These are phyloP conservation scores for Sinocyclocheilus grahami DNA, from an alignment of 2,113 vertebrate species.

Conservation along the genomic window DNA sequence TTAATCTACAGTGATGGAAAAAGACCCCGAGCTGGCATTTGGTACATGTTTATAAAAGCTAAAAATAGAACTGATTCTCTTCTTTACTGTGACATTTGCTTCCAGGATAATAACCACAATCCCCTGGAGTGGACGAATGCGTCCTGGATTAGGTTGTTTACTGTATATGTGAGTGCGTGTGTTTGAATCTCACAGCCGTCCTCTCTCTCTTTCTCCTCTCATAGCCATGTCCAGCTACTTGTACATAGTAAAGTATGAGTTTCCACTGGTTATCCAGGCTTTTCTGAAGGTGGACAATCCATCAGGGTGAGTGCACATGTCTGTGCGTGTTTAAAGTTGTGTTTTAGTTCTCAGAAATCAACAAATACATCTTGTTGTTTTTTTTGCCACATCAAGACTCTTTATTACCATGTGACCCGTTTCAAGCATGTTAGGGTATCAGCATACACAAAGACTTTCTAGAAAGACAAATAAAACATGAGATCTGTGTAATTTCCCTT, in stretches of 20 bases:
- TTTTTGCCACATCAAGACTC: not conserved
- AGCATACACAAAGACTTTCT: not conserved
- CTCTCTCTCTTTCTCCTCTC: constrained; percentile 37
- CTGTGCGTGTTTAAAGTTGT: not conserved
- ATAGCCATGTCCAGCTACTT: constrained; percentile 97
- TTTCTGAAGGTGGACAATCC: constrained; percentile 74
- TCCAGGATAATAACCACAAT: constrained; percentile 39
- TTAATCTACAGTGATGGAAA: constrained; percentile 37
- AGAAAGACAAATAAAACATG: not conserved
- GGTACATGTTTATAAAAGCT: constrained; percentile 24
- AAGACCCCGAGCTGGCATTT: constrained; percentile 6
- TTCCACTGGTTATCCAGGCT: constrained; percentile 90
- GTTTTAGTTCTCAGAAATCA: not conserved
- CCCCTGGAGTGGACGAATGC: not conserved
- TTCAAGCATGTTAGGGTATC: not conserved
- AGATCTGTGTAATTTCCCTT: not conserved
- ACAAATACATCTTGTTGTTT: not conserved
- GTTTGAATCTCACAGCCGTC: not conserved
- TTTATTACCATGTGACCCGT: not conserved
- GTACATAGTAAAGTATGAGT: constrained; percentile 95
- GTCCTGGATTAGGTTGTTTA: constrained; percentile 33
- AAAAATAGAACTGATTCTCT: constrained; percentile 40
- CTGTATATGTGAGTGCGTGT: not conserved
- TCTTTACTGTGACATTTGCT: constrained; percentile 44
- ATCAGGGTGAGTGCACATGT: constrained; percentile 69